phyloP scores from a whole-genome alignment of 2,888 invertebrate genomes.

The Carterocephalus palaemon region DNA sequence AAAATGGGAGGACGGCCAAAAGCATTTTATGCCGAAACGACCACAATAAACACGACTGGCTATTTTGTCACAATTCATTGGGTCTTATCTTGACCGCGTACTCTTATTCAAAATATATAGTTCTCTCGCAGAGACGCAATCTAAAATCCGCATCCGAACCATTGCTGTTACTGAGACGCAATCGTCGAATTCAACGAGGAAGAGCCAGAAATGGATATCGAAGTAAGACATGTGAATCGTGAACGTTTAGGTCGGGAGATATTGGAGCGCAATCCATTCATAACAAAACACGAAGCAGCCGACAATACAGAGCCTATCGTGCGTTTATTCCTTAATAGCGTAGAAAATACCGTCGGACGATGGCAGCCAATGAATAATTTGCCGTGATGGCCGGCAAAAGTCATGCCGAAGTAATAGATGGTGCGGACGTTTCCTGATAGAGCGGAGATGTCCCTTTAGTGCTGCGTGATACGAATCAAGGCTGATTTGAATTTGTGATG shows the following conservation, averaged over 20 bases:
- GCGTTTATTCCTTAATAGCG: constrained; percentile 54
- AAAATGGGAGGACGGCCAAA: constrained; percentile 18
- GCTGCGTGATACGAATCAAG: constrained; percentile 4
- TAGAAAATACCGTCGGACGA: constrained; percentile 41
- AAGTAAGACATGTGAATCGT: neutral
- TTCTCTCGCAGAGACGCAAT: neutral
- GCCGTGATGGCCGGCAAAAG: constrained; percentile 25
- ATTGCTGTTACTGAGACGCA: neutral
- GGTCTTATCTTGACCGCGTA: constrained; percentile 41
- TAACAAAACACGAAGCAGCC: constrained; percentile 42
- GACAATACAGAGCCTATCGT: constrained; percentile 46
- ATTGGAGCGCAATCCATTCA: constrained; percentile 40
- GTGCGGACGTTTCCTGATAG: constrained; percentile 15
- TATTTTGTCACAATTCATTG: constrained; percentile 45
- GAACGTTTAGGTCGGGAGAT: constrained; percentile 23
- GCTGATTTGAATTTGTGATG: constrained; percentile 9
- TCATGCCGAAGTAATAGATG: constrained; percentile 14
- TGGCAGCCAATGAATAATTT: constrained; percentile 36
- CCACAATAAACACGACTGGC: constrained; percentile 42
- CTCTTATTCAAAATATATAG: constrained; percentile 24
- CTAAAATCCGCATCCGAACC: neutral
- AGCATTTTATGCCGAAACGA: constrained; percentile 26
- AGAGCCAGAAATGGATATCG: constrained; percentile 1
- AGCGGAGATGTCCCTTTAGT: constrained; percentile 3
- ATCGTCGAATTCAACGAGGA: neutral